phyloP scores from a whole-genome alignment of 2,113 vertebrate genomes.

The Tragelaphus imberbis region DNA sequence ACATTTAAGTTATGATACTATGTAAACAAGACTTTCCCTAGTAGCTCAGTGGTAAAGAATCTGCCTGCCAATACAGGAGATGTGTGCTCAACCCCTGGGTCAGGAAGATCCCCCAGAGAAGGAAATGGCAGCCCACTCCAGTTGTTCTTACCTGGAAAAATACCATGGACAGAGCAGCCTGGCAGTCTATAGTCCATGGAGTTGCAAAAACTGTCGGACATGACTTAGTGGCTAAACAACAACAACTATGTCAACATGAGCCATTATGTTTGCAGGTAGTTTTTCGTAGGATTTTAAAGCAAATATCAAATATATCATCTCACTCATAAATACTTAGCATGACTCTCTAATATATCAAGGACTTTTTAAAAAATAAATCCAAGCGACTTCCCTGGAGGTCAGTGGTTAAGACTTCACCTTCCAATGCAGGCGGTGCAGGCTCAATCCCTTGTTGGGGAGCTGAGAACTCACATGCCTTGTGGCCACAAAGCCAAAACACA shows the following conservation, averaged over 20 bases:
- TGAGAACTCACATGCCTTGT: not conserved
- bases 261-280: not conserved
- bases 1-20: not conserved
- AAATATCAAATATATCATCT: not conserved
- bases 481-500: not conserved
- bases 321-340: not conserved
- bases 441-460: not conserved
- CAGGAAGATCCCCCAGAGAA: not conserved
- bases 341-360: not conserved
- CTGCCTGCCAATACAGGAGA: not conserved
- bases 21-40: not conserved
- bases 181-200: not conserved
- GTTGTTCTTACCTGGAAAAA: not conserved
- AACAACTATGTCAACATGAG: not conserved
- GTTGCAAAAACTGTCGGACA: not conserved
- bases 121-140: not conserved
- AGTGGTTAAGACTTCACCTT: not conserved
- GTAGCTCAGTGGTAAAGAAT: not conserved
- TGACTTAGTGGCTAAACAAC: not conserved
- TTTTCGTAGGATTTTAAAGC: not conserved
- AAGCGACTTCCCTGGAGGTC: not conserved
- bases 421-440: not conserved
- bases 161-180: not conserved
- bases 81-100: not conserved
- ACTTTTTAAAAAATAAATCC: not conserved